Evolutionary conservation across 1,140 invertebrate genomes (phyloP).

Genomic region (Apolygus lucorum): DNA sequence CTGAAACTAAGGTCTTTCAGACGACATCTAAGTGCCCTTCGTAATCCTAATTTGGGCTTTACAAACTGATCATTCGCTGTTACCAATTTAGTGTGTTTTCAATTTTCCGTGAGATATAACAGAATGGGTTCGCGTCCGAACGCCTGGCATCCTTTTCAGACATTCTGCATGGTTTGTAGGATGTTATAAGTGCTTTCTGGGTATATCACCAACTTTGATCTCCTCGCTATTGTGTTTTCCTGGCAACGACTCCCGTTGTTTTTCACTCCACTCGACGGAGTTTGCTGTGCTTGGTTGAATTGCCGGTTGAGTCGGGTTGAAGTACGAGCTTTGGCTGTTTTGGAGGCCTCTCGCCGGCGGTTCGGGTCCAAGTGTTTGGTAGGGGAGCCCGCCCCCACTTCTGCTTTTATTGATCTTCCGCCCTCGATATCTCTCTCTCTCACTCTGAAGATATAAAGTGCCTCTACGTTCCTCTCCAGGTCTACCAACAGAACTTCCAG

Average conservation of each 20-base stretch:
- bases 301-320: neutral
- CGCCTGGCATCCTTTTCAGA: too few relatives aligned
- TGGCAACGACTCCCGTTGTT: neutral
- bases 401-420: neutral
- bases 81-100: too few relatives aligned
- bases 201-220: neutral
- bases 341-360: neutral
- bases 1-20: too few relatives aligned
- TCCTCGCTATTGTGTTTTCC: neutral
- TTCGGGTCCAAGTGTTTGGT: neutral
- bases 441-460: neutral
- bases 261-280: neutral
- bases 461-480: neutral
- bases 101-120: too few relatives aligned
- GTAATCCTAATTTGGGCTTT: too few relatives aligned
- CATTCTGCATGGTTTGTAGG: neutral
- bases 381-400: neutral
- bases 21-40: too few relatives aligned
- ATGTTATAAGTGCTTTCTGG: neutral
- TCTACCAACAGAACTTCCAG: neutral
- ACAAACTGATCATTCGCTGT: too few relatives aligned
- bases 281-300: neutral
- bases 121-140: too few relatives aligned
- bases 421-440: too few relatives aligned
- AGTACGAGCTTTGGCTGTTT: neutral